Evolutionary conservation across 2,888 invertebrate species (phyloP), one percentile per base, ranked within the genome.

Genomic region (Nesidiocoris tenuis): DNA sequence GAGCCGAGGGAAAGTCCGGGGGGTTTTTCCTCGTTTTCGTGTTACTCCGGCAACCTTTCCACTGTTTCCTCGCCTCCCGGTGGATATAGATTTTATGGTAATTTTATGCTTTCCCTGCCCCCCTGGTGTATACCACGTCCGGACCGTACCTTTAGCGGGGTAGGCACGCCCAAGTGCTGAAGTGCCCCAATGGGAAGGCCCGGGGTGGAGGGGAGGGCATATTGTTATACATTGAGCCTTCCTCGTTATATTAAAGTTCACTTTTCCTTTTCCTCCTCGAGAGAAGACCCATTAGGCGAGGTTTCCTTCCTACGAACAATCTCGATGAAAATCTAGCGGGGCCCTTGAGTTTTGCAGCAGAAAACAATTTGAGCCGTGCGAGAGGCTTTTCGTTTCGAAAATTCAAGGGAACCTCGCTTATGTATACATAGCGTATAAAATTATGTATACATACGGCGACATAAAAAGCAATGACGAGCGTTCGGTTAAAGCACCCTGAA

Each of bases 21-120:
- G 24, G 71, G 59, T 17, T 22, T 54, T 24, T 56, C 22, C 21
- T 67, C 55, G 54, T 67, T 67, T 25, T 54, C 67, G 3, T 39
- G 39, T 39, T 39, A 39, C 39, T 7, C 39, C 39, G 39, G 39
- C 39, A 39, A 39, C 25, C 67, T 39, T 56, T 21, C 25, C 67
- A 18, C 67, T 18, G 39, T 39, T 39, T 39, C 39, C 39, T 39
- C 39, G 39, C 39, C 39, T 18, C 9, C 61, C 24, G 24, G 18
- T 56, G 55, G 61, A 66, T 76, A 74, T 76, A 64, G 76, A 76
- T 76, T 76, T 76, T 76, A 76, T 76, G 76, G 76, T 76, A 76
- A 76, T 76, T 72, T 76, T 67, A 67, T 39, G 67, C 63, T 65
- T 59, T 66, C 17, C 61, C 57, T 24, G 23, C 25, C 18, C 65